phyloP scores from a whole-genome alignment of 2,797 vertebrate species.

The Taeniopygia guttata region DNA sequence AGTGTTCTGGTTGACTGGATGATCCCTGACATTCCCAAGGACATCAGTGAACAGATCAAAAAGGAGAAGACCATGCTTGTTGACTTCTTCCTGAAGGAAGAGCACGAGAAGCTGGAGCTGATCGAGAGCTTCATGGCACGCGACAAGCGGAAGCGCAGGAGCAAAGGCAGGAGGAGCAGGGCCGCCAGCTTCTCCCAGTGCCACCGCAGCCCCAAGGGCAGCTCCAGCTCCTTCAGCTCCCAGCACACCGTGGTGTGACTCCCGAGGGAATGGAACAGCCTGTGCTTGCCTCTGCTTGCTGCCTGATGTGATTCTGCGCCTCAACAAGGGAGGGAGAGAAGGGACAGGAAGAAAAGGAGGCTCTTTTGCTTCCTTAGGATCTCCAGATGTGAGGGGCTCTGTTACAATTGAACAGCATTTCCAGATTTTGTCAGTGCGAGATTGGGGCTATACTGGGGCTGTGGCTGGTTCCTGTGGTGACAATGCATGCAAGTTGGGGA shows the following conservation, averaged over 20 bases:
- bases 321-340: background rate
- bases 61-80: constrained; percentile 91
- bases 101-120: constrained; percentile 90
- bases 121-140: constrained; percentile 83
- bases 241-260: constrained; percentile 91
- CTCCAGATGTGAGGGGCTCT: background rate
- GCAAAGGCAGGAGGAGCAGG: constrained; percentile 61
- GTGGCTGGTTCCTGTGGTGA: background rate
- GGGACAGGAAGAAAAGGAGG: background rate
- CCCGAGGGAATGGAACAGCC: background rate
- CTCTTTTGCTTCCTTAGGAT: background rate
- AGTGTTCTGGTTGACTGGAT: constrained; percentile 94
- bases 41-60: constrained; percentile 93
- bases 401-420: background rate
- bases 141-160: constrained; percentile 53
- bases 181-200: constrained; percentile 85
- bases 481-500: background rate
- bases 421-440: background rate
- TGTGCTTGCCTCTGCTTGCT: background rate
- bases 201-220: constrained; percentile 71
- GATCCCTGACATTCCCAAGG: constrained; percentile 94
- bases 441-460: background rate
- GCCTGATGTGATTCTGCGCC: background rate
- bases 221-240: constrained; percentile 73
- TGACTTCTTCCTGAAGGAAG: constrained; percentile 91